Evolutionary conservation across 2,113 vertebrate genomes (phyloP).

Genomic region (Aegotheles bennettii): DNA sequence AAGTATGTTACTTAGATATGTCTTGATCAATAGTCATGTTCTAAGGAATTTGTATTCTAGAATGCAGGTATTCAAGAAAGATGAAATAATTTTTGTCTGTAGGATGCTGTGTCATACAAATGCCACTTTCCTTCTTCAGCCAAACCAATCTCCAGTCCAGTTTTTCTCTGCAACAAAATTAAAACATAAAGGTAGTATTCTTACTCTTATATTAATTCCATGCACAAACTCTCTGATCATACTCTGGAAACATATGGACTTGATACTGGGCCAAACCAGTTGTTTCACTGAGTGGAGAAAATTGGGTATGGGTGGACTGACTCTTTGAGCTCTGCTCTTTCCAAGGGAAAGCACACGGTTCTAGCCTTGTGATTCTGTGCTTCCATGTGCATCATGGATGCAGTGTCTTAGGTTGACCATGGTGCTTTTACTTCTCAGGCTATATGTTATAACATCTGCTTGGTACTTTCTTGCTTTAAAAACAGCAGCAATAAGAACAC

Average conservation of each 20-base stretch:
- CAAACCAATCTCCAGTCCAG: background rate
- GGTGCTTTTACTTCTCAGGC: background rate
- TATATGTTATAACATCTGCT: background rate
- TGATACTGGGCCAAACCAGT: background rate
- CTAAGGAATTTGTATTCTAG: background rate
- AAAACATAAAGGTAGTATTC: background rate
- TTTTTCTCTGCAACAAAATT: background rate
- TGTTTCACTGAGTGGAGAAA: background rate
- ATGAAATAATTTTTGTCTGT: background rate
- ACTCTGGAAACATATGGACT: fast-evolving
- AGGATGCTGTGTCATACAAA: background rate
- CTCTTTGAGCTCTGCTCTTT: background rate
- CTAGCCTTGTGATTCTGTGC: background rate
- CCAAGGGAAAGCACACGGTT: background rate
- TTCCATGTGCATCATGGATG: background rate
- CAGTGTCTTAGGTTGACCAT: background rate
- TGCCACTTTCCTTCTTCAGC: background rate
- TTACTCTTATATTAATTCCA: background rate
- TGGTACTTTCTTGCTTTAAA: background rate
- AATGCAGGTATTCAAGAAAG: background rate
- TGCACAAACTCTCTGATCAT: background rate
- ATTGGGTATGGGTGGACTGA: background rate
- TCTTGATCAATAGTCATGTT: background rate
- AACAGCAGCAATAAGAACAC: background rate
- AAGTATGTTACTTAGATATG: background rate